Percentiles rank a stretch among this genome's conserved stretches.
These are phyloP conservation scores for Dryadula phaetusa DNA, from an alignment of 2,888 invertebrate genomes.

Conservation along the genomic window DNA sequence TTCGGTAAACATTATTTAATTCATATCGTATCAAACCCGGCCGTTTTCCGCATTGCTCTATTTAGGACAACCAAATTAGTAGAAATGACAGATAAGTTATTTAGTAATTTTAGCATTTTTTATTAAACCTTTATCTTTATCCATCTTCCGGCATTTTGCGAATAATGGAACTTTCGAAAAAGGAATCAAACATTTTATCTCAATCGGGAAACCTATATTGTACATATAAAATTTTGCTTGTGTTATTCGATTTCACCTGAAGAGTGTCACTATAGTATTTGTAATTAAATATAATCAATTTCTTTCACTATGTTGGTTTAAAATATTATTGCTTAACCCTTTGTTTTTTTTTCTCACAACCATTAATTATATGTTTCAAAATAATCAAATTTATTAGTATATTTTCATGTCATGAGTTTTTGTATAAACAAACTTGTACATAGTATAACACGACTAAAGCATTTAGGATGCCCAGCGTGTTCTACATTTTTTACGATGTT, in stretches of 20 bases:
- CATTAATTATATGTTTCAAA: neutral
- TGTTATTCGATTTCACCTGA: too few species aligned
- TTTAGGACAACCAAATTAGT: slow-evolving; percentile 1
- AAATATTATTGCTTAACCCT: too few species aligned
- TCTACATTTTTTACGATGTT: slow-evolving; percentile 28
- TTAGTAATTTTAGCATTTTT: neutral
- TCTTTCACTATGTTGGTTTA: too few species aligned
- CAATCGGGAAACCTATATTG: neutral
- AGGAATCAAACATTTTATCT: neutral
- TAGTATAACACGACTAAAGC: slow-evolving; percentile 31
- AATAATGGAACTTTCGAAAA: too few species aligned
- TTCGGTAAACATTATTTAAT: slow-evolving; percentile 42
- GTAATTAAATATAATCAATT: too few species aligned
- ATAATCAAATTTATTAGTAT: slow-evolving; percentile 20
- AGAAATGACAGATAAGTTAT: slow-evolving; percentile 9
- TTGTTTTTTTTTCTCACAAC: too few species aligned
- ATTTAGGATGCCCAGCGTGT: slow-evolving; percentile 30
- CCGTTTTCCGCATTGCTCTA: slow-evolving; percentile 21
- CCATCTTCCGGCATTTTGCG: neutral
- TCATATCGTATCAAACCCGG: slow-evolving; percentile 16
- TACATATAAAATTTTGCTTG: too few species aligned
- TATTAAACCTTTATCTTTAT: neutral
- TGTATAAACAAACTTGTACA: slow-evolving; percentile 33
- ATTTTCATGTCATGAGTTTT: slow-evolving; percentile 37
- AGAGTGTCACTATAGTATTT: neutral